phyloP scores from a whole-genome alignment of 2,797 vertebrate genomes.

The Semaprochilodus insignis region DNA sequence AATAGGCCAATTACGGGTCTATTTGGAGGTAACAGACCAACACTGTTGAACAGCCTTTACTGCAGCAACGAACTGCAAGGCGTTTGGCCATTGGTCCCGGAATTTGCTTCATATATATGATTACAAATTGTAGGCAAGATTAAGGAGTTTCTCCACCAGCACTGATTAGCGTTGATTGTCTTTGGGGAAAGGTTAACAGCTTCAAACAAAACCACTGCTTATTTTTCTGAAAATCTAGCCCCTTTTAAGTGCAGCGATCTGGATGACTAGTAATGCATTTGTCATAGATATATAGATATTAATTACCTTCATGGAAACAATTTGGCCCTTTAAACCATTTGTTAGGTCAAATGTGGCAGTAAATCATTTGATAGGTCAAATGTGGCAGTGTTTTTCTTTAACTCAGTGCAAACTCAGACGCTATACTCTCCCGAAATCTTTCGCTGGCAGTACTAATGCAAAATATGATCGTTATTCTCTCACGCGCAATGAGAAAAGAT shows the following conservation, averaged over 20 bases:
- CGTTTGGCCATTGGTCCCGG: conserved; percentile 10
- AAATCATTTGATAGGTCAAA: background rate
- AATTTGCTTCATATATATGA: background rate
- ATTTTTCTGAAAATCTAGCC: conserved; percentile 7
- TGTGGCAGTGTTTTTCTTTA: conserved; percentile 6
- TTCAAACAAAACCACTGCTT: conserved; percentile 4
- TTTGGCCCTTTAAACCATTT: conserved; percentile 38
- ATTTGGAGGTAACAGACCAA: background rate
- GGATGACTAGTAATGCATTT: background rate
- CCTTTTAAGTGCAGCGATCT: background rate
- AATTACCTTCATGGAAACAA: conserved; percentile 1
- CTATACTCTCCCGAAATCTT: conserved; percentile 34
- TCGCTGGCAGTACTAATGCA: conserved; percentile 41
- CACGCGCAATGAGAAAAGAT: conserved; percentile 16
- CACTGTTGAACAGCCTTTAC: background rate
- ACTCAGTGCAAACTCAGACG: conserved; percentile 29
- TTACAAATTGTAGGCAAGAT: background rate
- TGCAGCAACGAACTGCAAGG: background rate
- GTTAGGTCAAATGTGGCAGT: conserved; percentile 42
- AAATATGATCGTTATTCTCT: conserved; percentile 30
- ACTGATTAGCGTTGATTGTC: conserved; percentile 42
- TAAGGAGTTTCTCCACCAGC: background rate
- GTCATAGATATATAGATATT: background rate
- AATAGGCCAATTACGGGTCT: background rate
- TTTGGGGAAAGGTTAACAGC: background rate